phyloP scores from a whole-genome alignment of 2,797 vertebrate species.

The Momotus momota region DNA sequence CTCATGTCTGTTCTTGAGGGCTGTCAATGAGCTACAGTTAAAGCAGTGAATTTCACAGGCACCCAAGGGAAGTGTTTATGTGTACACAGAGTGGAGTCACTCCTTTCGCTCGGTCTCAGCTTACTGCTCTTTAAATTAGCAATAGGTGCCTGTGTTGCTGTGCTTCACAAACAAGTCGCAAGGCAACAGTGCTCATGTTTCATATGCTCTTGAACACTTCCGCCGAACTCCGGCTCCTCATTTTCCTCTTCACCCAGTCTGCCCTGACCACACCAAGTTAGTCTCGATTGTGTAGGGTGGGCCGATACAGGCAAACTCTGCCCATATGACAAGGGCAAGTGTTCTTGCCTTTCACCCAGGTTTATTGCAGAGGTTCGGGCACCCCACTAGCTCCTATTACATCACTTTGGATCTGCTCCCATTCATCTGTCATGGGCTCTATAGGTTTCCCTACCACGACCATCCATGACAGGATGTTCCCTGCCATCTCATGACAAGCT shows the following conservation, averaged over 20 bases:
- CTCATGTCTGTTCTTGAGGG: not conserved
- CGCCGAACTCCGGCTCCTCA: not conserved
- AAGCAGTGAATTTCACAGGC: not conserved
- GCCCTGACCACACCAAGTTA: fast-evolving
- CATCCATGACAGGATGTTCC: not conserved
- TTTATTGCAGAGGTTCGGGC: not conserved
- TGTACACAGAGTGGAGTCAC: not conserved
- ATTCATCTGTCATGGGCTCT: not conserved
- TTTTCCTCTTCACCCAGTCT: not conserved
- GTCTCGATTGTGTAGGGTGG: fast-evolving
- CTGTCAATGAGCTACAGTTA: not conserved
- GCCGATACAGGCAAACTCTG: not conserved
- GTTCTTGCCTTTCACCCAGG: not conserved
- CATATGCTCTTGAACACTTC: not conserved
- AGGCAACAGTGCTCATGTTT: constrained; percentile 4
- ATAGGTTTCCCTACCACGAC: not conserved
- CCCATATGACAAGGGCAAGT: fast-evolving
- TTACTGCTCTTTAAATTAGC: constrained; percentile 1
- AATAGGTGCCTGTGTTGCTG: not conserved
- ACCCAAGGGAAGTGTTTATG: constrained; percentile 23
- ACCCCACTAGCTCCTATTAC: not conserved
- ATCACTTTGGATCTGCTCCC: not conserved
- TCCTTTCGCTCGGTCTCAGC: not conserved
- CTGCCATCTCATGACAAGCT: not conserved
- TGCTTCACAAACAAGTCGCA: constrained; percentile 34